Base-by-base conservation (phyloP, 2,113 vertebrate genomes). In the Saccopteryx leptura region DNA sequence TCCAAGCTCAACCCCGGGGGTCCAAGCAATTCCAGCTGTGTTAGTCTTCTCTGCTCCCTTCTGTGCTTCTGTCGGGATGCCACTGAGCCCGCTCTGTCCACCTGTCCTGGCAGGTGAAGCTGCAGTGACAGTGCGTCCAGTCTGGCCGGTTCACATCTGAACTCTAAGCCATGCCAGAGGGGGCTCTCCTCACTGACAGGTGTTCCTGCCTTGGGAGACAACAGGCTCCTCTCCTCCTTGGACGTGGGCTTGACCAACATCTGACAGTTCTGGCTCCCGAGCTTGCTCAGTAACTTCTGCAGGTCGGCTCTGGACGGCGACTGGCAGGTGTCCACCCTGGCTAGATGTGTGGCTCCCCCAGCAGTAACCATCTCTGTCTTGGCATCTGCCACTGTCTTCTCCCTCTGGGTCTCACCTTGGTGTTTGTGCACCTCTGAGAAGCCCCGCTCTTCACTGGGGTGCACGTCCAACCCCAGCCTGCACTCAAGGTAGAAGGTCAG, bases 341-440 rank as follows among this genome's bases (percentile, higher is more conserved):
- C 33, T 0, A 39, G 80, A 4, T 19, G 5, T 5, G 2, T 0
- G 5, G 33, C 2, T 1, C 19, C 90, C n/a, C 17, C 0, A 0
- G 39, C 0, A 0, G 66, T 26, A 23, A 11, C 13, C 19, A 26
- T 0, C 7, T 15, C 50, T 33, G 1, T 0, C 0, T 65, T 48
- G 0, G 4, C 1, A 0, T 19, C 91, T 0, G 10, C 0, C 0
- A 3, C 1, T 0, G 0, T 5, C 48, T 24, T 21, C 24, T 61
- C 54, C 19, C 7, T 7, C 1, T 0, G 52, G n/a, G 7, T 1
- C 46, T 39, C 39, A 0, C n/a, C 18, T 0, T 13, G 6, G 0
- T 1, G 2, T 0, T 4, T 52, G 0, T 1, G 56, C 0, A 0
- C 1, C 48, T 26, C 87, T 0, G 8, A 5, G 21, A 2, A 24